Percentiles rank a stretch among this genome's conserved stretches.
These are phyloP conservation scores for Apamea epomidion DNA, from an alignment of 2,888 invertebrate species.

Conservation along the genomic window DNA sequence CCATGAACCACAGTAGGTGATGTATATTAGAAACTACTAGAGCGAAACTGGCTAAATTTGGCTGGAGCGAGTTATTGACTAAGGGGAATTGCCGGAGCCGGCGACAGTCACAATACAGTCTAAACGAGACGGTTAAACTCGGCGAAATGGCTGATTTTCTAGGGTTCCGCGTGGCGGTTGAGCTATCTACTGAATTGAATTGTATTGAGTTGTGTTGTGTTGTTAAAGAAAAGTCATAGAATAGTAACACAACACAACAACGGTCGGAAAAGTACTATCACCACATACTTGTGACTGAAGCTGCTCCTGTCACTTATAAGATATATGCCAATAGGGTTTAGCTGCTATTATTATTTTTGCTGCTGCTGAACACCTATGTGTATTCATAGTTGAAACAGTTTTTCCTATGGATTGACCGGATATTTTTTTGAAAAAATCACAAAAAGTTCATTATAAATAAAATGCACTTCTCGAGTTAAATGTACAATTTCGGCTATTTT, in stretches of 20 bases:
- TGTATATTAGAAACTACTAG: conserved; percentile 33
- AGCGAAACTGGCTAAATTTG: conserved; percentile 44
- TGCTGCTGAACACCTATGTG: neutral
- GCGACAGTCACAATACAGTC: conserved; percentile 63
- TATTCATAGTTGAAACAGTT: neutral
- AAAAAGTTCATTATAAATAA: too few relatives aligned
- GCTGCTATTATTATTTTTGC: neutral
- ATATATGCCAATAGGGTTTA: neutral
- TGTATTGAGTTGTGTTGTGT: neutral
- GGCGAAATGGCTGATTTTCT: conserved; percentile 46
- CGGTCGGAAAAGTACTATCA: neutral
- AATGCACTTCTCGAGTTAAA: too few relatives aligned
- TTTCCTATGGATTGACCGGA: too few relatives aligned
- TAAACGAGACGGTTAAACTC: conserved; percentile 64
- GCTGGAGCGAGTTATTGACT: conserved; percentile 58
- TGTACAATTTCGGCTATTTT: too few relatives aligned
- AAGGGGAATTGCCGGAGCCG: conserved; percentile 56
- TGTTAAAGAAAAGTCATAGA: neutral
- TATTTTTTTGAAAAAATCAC: too few relatives aligned
- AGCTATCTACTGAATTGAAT: conserved; percentile 12
- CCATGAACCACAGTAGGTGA: neutral
- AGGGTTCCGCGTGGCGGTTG: conserved; percentile 32
- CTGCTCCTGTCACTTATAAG: neutral
- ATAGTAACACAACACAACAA: neutral
- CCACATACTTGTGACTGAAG: neutral